Conservation (phyloP, 2,888 invertebrate species). For the Eumacrocentrus americanus region DNA sequence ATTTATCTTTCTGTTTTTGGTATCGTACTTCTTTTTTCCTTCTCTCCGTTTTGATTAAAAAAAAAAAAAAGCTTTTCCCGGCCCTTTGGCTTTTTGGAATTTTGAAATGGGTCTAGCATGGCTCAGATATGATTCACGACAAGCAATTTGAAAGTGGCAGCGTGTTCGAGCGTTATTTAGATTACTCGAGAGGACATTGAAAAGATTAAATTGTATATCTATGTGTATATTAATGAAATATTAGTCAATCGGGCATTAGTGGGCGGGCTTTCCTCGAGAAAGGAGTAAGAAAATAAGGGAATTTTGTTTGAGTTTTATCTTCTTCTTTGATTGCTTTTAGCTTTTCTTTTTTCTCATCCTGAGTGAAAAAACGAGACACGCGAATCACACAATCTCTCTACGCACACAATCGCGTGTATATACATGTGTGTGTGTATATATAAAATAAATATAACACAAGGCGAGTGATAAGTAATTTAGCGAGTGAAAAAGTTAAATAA, state of each 20-base stretch:
- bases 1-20: slow-evolving; percentile 18
- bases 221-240: neutral
- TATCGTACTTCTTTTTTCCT: slow-evolving; percentile 22
- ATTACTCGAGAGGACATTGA: neutral
- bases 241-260: neutral
- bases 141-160: slow-evolving; percentile 68
- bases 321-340: neutral
- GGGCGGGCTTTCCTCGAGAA: neutral
- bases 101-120: slow-evolving; percentile 62
- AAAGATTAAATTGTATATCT: neutral
- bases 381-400: neutral
- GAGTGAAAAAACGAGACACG: neutral
- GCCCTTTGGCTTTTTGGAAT: slow-evolving; percentile 53
- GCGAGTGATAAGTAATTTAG: neutral
- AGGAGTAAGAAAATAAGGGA: neutral
- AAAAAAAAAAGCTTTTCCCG: slow-evolving; percentile 61
- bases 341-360: neutral
- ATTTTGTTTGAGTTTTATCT: neutral
- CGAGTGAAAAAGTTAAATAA: slow-evolving; percentile 4
- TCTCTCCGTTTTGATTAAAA: slow-evolving; percentile 19
- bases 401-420: neutral
- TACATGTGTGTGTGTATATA: slow-evolving; percentile 6
- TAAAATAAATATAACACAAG: slow-evolving; percentile 10
- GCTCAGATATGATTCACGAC: slow-evolving; percentile 68
- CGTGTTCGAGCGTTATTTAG: slow-evolving; percentile 50